Evolutionary conservation across 1,140 invertebrate species (phyloP), one percentile per base, ranked within the genome.

Genomic region (Lordiphosa mommai): DNA sequence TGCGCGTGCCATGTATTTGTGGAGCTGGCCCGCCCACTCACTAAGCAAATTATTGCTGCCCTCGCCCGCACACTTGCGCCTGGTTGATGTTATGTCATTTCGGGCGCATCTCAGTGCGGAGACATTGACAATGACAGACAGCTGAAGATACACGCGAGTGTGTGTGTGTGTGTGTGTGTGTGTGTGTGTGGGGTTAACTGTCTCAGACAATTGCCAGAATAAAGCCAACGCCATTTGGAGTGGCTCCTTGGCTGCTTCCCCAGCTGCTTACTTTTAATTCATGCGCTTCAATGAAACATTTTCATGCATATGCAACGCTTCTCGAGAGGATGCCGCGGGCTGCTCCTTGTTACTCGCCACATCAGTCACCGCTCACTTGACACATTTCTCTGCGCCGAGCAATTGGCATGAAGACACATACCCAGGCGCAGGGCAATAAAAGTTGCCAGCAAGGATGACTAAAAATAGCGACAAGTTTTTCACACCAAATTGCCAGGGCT

Each of bases 281-380:
- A 48, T 58, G 59, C 37, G 59, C 55, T 59, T 64, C 63, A 79
- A 72, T 72, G 60, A 59, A 69, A 48, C 32, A 66, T 66, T 72
- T 66, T 59, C 65, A 66, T 72, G 57, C 69, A 72, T 70, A 41
- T 61, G 61, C 55, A 77, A 46, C 46, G 55, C 65, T 36, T 20
- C 41, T 61, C 37, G 48, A 33, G 44, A 13, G 16, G 41, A 20
- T 61, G 46, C 59, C 49, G 29, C 44, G 36, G 59, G 71, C 49
- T 49, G 34, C 58, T 74, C 32, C 82, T 87, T 74, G 77, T 80
- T 85, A 77, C 65, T 87, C 65, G 85, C 79, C 68, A 87, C 76
- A 87, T 87, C 85, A 87, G 85, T 87, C 85, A 87, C 74, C 80
- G 74, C 76, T 87, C 85, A 87, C 85, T 85, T 87, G 85, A 80